Percentiles rank a stretch among this genome's conserved stretches.
Evolutionary conservation across 92 coral and sea anemone genomes (phyloP).

Genomic region (Isaurus tuberculatus): DNA sequence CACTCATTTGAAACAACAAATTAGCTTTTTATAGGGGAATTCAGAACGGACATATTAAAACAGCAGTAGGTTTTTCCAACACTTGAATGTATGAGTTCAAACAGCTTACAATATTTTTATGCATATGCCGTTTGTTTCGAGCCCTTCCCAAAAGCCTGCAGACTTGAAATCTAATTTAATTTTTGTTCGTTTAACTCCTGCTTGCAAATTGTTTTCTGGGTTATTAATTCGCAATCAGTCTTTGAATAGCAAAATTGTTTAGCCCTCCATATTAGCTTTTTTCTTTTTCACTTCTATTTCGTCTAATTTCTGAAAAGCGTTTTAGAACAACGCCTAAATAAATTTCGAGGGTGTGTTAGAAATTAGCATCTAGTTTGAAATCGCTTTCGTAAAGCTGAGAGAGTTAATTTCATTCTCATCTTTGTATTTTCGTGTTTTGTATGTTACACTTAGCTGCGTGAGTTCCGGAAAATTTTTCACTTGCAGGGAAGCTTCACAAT

Average conservation of each 20-base stretch:
- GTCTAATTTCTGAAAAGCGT: not conserved
- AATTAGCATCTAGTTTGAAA: not conserved
- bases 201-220: not conserved
- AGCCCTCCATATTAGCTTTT: not conserved
- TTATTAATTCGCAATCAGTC: not conserved
- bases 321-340: not conserved
- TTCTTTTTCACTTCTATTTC: not conserved
- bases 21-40: conserved; percentile 15
- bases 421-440: not conserved
- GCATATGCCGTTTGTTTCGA: no score
- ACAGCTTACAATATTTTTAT: not conserved
- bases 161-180: not conserved
- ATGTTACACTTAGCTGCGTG: not conserved
- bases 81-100: not conserved
- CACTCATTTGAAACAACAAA: not conserved
- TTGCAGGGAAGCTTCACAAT: not conserved
- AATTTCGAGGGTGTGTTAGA: not conserved
- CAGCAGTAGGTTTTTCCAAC: not conserved
- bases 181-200: not conserved
- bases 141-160: no score
- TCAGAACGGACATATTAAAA: not conserved
- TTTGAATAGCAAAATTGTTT: not conserved
- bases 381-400: not conserved
- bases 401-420: not conserved
- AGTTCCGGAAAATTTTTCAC: not conserved